A percentile compares a stretch with the other conserved stretches of the same genome.
phyloP scores from a whole-genome alignment of 1,140 invertebrate species.

The Pseudomyrmex pallidus region DNA sequence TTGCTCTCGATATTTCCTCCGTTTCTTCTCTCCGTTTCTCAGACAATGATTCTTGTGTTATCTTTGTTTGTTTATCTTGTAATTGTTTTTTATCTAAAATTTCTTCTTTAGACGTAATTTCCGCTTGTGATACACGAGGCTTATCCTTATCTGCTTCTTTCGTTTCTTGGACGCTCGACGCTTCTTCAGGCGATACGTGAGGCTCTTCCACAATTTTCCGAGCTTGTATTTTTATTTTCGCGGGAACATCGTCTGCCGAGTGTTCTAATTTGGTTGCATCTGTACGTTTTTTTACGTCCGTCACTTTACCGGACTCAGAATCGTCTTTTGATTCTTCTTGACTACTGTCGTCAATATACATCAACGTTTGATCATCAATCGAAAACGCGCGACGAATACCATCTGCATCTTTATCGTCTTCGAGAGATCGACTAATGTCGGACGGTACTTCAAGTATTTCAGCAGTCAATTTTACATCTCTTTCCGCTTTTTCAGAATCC shows the following conservation, averaged over 20 bases:
- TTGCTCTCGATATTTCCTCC: conserved; percentile 19
- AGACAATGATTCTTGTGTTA: conserved; percentile 8
- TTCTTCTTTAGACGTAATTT: not conserved
- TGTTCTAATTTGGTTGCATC: conserved; percentile 2
- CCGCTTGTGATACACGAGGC: not conserved
- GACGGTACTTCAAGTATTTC: not conserved
- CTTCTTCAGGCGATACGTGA: not conserved
- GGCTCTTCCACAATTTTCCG: not conserved
- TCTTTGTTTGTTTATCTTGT: not conserved
- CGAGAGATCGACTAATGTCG: not conserved
- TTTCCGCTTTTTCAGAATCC: conserved; percentile 39
- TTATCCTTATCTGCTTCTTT: not conserved
- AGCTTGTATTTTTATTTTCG: not conserved
- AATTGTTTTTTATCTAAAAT: not conserved
- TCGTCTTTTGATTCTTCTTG: conserved; percentile 6
- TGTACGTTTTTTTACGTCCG: not conserved
- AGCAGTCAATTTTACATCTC: conserved; percentile 17
- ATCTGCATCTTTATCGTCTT: not conserved
- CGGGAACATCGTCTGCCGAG: not conserved
- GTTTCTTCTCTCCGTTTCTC: not conserved
- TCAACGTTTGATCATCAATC: conserved; percentile 28
- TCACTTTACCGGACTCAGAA: not conserved
- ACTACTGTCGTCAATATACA: conserved; percentile 26
- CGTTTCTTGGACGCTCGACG: not conserved
- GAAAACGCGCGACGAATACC: not conserved